These are phyloP conservation scores for Ceratothoa steindachneri DNA, from an alignment of 2,888 invertebrate genomes.

Conservation along the genomic window DNA sequence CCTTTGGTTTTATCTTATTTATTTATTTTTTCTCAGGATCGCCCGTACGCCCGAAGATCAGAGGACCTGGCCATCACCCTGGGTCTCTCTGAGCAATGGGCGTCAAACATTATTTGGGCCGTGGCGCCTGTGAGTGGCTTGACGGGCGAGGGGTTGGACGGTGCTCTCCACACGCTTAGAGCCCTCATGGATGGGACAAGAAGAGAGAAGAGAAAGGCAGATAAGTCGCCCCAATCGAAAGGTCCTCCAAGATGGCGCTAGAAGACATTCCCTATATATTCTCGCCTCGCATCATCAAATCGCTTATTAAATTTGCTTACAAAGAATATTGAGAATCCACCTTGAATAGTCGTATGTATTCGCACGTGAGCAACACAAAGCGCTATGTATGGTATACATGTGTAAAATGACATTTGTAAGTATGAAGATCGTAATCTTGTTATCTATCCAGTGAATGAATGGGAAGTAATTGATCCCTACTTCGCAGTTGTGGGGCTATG, in stretches of 20 bases:
- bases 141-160: conserved; percentile 92
- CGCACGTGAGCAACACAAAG: too few species aligned
- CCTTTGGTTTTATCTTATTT: too few species aligned
- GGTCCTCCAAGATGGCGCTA: not conserved
- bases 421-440: too few species aligned
- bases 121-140: conserved; percentile 94
- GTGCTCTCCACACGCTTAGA: conserved; percentile 87
- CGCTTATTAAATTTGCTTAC: too few species aligned
- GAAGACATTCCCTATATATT: not conserved
- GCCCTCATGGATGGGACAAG: conserved; percentile 90
- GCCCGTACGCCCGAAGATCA: conserved; percentile 32
- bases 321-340: too few species aligned
- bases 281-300: too few species aligned
- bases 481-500: too few species aligned
- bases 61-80: conserved; percentile 66
- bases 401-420: too few species aligned
- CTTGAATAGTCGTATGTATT: too few species aligned
- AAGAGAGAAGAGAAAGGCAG: conserved; percentile 57
- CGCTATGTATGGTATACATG: too few species aligned
- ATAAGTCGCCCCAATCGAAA: not conserved
- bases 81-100: conserved; percentile 68
- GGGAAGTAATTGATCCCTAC: too few species aligned
- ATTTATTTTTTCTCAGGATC: conserved; percentile 26
- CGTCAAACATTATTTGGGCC: conserved; percentile 69
- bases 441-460: too few species aligned